Evolutionary conservation across 2,113 vertebrate species (phyloP), one percentile per base, ranked within the genome.

Genomic region (Bambusicola thoracicus): DNA sequence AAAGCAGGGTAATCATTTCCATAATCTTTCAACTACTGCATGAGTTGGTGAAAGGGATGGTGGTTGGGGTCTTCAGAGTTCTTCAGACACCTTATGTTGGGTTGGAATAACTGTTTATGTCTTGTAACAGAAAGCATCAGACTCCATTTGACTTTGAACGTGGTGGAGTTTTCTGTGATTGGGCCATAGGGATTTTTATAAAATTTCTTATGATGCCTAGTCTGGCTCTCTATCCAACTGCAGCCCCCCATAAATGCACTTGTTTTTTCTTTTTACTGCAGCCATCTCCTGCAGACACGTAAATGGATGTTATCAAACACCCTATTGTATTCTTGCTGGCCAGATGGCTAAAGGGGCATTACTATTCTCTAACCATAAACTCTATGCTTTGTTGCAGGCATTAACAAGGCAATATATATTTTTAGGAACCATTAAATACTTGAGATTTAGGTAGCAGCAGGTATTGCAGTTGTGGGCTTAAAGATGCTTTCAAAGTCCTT

Each of bases 301-400:
- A 85, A 93, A 95, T 56, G 77, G 80, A 81, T 93, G 85, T 85
- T 93, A 89, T 95, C 95, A 95, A 95, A 94, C 85, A 75, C 94
- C 85, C 87, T 86, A 78, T 96, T 94, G 96, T 94, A 89, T 92
- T 96, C 91, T 82, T 85, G 85, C 89, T 85, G 94, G 90, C 96
- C 97, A 97, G 97, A 97, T 97, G 96, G 95, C 95, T 96, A 93
- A 96, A 87, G 85, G 97, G 93, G 89, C 78, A 93, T 96, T 95
- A 97, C 49, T 83, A 66, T 78, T 94, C 85, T 18, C 81, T 97
- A 65, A 65, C 76, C 86, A 94, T 95, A 96, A 96, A 95, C 89
- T 78, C 58, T 68, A 38, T 80, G 91, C 89, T 93, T 97, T 92
- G 90, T 94, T 93, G 84, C 89, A 94, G 94, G 91, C 94, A 92